These are phyloP conservation scores for Aporophyla lueneburgensis DNA, from an alignment of 2,888 invertebrate species.

Conservation along the genomic window DNA sequence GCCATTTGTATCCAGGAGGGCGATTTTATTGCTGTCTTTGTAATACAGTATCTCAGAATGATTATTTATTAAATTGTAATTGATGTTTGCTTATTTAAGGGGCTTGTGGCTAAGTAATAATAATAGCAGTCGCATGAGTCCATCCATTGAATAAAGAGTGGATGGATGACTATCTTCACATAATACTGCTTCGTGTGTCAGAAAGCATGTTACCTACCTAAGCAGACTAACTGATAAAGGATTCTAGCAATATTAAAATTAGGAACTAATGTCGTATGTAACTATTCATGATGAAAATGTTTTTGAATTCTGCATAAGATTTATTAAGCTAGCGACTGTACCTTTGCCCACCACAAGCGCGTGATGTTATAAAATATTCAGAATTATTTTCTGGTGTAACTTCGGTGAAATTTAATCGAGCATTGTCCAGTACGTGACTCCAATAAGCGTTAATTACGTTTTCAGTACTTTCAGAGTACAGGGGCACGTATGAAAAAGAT, in stretches of 20 bases:
- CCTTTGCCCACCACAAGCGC: not conserved
- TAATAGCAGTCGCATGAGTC: no score
- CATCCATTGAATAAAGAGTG: no score
- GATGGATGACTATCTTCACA: no score
- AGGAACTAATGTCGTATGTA: not conserved
- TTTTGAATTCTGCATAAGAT: no score
- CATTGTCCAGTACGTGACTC: slow-evolving; percentile 68
- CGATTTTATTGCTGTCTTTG: slow-evolving; percentile 46
- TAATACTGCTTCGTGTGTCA: no score
- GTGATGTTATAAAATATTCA: slow-evolving; percentile 8
- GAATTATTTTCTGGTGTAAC: slow-evolving; percentile 39
- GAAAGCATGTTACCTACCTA: no score
- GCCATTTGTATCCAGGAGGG: slow-evolving; percentile 57
- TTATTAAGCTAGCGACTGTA: no score
- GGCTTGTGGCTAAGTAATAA: no score
- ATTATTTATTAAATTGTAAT: slow-evolving; percentile 27
- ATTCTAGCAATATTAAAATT: not conserved
- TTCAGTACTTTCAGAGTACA: slow-evolving; percentile 69
- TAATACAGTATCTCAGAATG: slow-evolving; percentile 12
- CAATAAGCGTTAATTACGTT: slow-evolving; percentile 78
- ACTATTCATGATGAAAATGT: no score
- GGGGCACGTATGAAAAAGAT: slow-evolving; percentile 73
- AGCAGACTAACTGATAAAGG: not conserved
- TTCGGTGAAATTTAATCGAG: slow-evolving; percentile 61
- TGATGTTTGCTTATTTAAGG: slow-evolving; percentile 1